These are phyloP conservation scores for Sialia sialis DNA, from an alignment of 2,113 vertebrate species.

Conservation along the genomic window DNA sequence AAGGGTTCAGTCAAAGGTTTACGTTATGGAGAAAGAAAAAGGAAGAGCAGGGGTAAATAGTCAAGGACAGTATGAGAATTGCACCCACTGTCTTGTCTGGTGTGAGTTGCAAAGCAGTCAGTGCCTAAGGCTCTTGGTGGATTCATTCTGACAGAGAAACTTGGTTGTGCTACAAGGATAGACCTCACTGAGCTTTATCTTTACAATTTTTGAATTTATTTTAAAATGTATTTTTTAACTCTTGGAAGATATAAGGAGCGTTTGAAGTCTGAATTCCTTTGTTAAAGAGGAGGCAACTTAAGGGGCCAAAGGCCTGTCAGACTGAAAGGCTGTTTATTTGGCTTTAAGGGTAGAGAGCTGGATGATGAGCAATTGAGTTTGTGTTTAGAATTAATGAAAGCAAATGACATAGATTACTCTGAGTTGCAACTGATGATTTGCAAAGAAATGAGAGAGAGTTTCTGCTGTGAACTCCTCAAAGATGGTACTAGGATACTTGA, in stretches of 20 bases:
- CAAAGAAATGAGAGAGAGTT: background rate
- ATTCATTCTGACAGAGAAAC: background rate
- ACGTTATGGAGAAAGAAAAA: background rate
- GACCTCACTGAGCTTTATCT: background rate
- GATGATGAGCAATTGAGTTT: background rate
- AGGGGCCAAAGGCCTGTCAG: background rate
- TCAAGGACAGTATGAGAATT: rapidly evolving
- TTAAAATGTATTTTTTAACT: background rate
- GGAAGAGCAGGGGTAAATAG: background rate
- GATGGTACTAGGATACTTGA: background rate
- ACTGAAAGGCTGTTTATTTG: background rate
- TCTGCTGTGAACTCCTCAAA: background rate
- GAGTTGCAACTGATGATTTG: background rate
- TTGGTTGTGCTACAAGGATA: background rate
- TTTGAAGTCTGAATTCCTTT: background rate
- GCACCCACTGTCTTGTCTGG: background rate
- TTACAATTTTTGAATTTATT: background rate
- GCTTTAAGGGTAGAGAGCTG: background rate
- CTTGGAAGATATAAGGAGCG: background rate
- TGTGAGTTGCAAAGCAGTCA: background rate
- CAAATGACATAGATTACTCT: background rate
- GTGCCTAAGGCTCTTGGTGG: background rate
- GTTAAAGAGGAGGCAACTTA: background rate
- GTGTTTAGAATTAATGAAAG: background rate
- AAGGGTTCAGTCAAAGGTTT: background rate